These are phyloP conservation scores for Phaethornis superciliosus DNA, from an alignment of 2,113 vertebrate genomes.

Conservation along the genomic window DNA sequence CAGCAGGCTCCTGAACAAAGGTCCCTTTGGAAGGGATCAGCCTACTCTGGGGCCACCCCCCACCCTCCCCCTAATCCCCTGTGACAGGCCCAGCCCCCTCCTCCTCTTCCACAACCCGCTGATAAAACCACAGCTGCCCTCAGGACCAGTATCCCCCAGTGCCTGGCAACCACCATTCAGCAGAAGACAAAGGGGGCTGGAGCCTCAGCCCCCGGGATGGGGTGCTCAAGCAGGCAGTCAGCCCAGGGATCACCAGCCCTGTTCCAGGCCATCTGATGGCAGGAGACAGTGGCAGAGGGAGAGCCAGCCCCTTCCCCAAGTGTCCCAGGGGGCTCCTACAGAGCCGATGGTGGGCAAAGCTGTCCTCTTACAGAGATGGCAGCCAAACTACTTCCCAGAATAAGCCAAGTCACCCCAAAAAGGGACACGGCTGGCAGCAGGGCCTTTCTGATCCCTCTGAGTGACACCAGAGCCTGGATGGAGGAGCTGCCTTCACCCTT, in stretches of 20 bases:
- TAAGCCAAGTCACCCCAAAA: rapidly evolving
- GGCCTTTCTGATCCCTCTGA: not conserved
- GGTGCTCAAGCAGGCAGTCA: not conserved
- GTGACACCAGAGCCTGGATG: not conserved
- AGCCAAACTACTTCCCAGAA: not conserved
- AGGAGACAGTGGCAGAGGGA: not conserved
- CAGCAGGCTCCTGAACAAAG: conserved; percentile 27
- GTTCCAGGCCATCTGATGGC: not conserved
- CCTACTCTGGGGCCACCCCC: not conserved
- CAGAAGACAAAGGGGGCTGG: conserved; percentile 25
- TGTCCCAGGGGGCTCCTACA: rapidly evolving
- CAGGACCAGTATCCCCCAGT: conserved; percentile 53
- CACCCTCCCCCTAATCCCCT: conserved; percentile 2
- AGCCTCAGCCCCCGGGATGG: not conserved
- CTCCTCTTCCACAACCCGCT: not conserved
- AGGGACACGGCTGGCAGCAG: not conserved
- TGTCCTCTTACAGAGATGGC: not conserved
- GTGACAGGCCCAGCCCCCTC: conserved; percentile 1
- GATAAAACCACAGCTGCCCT: conserved; percentile 53
- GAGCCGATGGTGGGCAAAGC: not conserved
- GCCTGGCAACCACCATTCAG: conserved; percentile 72
- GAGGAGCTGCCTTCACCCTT: not conserved
- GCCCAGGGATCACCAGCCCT: not conserved
- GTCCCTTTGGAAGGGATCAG: conserved; percentile 42
- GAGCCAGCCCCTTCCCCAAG: rapidly evolving